Percentiles rank a stretch among this genome's conserved stretches.
Conservation (phyloP, 2,113 vertebrate species). For the Turdus rufiventris region DNA sequence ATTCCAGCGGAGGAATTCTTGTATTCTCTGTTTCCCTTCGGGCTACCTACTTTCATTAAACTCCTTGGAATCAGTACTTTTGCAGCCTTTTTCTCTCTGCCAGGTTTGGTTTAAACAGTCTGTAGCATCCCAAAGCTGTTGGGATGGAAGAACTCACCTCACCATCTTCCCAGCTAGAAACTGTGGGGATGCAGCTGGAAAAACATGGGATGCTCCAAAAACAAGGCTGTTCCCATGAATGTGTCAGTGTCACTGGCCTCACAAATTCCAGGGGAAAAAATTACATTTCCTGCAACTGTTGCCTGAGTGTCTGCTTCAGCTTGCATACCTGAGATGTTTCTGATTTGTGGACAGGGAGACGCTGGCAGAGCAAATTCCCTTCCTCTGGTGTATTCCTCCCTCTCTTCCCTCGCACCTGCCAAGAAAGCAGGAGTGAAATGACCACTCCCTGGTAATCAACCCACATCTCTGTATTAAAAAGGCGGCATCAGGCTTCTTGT, state of each 20-base stretch:
- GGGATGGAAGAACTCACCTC: neutral
- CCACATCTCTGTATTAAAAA: neutral
- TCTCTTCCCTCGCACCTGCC: neutral
- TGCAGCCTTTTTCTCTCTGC: neutral
- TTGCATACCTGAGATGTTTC: neutral
- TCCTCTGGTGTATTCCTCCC: neutral
- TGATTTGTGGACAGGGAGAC: neutral
- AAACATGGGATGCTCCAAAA: neutral
- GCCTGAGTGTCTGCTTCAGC: neutral
- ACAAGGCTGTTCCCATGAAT: neutral
- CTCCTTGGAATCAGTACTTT: neutral
- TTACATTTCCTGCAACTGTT: neutral
- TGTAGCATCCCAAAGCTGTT: neutral
- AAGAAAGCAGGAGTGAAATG: neutral
- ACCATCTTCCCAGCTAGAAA: neutral
- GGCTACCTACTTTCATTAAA: neutral
- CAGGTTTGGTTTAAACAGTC: neutral
- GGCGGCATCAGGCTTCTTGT: neutral
- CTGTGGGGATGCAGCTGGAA: neutral
- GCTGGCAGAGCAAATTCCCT: neutral
- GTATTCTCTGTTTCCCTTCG: neutral
- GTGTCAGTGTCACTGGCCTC: neutral
- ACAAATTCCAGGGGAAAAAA: neutral
- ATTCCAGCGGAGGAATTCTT: neutral
- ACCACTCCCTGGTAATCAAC: neutral